Percentiles rank a stretch among this genome's conserved stretches.
Evolutionary conservation across 2,888 invertebrate species (phyloP).

Genomic region (Acheta domesticus): DNA sequence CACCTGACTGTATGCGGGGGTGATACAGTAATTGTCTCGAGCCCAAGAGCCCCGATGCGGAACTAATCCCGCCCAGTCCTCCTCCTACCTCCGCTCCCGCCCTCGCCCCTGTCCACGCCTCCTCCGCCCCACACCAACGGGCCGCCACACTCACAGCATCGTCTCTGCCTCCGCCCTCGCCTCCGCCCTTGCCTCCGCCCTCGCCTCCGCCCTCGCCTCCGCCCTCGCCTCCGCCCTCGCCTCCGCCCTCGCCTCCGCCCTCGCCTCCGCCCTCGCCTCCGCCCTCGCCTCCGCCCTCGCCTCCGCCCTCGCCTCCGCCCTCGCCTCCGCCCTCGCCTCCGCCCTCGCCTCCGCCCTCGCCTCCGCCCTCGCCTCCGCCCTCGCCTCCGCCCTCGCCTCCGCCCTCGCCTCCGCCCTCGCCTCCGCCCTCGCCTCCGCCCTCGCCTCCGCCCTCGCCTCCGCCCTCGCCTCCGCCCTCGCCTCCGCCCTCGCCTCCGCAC

Average conservation of each 20-base stretch:
- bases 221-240: too few relatives aligned
- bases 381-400: neutral
- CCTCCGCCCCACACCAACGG: neutral
- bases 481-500: too few relatives aligned
- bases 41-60: neutral
- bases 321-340: too few relatives aligned
- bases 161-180: too few relatives aligned
- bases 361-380: too few relatives aligned
- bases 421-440: neutral
- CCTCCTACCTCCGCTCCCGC: neutral
- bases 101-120: neutral
- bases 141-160: neutral
- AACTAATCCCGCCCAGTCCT: neutral
- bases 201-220: too few relatives aligned
- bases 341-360: too few relatives aligned
- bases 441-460: neutral
- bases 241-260: neutral
- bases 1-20: neutral
- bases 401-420: neutral
- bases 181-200: too few relatives aligned
- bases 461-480: too few relatives aligned
- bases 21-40: conserved; percentile 2
- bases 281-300: too few relatives aligned
- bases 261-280: neutral
- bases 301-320: too few relatives aligned